phyloP scores from a whole-genome alignment of 1,140 invertebrate species.

The Colletes latitarsis region DNA sequence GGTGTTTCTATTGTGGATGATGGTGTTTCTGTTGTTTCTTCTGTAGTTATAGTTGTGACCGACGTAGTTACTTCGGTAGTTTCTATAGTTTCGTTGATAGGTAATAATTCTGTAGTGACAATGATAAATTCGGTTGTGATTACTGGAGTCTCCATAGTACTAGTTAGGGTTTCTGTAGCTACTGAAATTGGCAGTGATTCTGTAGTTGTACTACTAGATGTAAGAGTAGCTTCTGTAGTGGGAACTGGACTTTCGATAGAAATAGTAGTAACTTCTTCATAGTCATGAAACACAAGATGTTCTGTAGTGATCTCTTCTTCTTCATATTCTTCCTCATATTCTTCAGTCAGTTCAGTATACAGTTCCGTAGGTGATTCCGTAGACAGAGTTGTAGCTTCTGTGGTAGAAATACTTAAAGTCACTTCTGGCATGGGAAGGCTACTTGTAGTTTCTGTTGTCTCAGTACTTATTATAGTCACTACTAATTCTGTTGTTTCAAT shows the following conservation, averaged over 20 bases:
- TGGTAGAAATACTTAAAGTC: too few species aligned
- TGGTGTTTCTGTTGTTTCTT: background rate
- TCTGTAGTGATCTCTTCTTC: background rate
- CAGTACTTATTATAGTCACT: background rate
- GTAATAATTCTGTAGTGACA: background rate
- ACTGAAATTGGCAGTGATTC: too few species aligned
- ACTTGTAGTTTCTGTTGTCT: background rate
- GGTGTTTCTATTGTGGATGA: background rate
- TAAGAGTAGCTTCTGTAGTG: too few species aligned
- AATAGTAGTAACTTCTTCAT: background rate
- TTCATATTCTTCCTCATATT: background rate
- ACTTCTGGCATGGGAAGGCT: background rate
- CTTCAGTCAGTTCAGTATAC: background rate
- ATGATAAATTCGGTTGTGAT: background rate
- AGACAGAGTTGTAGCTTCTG: background rate
- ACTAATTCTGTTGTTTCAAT: background rate
- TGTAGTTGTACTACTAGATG: background rate
- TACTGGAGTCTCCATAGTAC: background rate
- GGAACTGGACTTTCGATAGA: too few species aligned
- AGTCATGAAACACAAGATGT: background rate
- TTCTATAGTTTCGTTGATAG: background rate
- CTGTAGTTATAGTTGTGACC: too few species aligned
- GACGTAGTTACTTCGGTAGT: too few species aligned
- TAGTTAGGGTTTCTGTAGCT: background rate
- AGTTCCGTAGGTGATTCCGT: too few species aligned